phyloP scores from a whole-genome alignment of 2,113 vertebrate species.

The Cochlearius cochlearius region DNA sequence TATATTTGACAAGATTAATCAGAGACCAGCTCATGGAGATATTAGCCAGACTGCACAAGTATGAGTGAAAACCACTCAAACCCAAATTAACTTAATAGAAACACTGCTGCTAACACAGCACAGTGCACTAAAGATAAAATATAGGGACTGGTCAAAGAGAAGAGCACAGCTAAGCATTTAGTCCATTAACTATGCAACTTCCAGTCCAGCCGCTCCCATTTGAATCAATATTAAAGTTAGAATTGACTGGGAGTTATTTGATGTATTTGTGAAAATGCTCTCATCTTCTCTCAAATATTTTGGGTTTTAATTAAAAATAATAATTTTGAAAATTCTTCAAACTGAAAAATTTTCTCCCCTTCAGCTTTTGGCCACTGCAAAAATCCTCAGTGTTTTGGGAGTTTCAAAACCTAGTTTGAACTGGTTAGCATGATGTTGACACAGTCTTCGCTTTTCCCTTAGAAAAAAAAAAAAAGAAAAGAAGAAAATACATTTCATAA shows the following conservation, averaged over 20 bases:
- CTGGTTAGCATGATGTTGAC: background rate
- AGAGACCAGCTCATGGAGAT: background rate
- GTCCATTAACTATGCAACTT: background rate
- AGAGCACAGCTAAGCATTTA: background rate
- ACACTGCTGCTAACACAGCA: background rate
- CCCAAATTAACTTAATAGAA: constrained; percentile 29
- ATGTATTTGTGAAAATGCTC: background rate
- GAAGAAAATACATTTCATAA: background rate
- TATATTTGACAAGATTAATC: constrained; percentile 38
- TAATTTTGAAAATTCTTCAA: background rate
- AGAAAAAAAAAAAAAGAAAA: background rate
- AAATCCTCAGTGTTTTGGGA: background rate
- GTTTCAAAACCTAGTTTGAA: background rate
- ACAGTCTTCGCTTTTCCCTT: background rate
- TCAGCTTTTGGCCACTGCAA: background rate
- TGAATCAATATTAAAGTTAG: background rate
- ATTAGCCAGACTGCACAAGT: background rate
- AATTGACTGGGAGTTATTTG: background rate
- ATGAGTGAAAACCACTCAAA: background rate
- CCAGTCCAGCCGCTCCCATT: background rate
- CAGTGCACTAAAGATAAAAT: background rate
- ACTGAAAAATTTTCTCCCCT: background rate
- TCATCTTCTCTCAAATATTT: background rate
- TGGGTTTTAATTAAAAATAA: background rate
- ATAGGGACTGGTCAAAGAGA: background rate